phyloP scores from a whole-genome alignment of 1,140 invertebrate genomes.

The Caenorhabditis remanei region DNA sequence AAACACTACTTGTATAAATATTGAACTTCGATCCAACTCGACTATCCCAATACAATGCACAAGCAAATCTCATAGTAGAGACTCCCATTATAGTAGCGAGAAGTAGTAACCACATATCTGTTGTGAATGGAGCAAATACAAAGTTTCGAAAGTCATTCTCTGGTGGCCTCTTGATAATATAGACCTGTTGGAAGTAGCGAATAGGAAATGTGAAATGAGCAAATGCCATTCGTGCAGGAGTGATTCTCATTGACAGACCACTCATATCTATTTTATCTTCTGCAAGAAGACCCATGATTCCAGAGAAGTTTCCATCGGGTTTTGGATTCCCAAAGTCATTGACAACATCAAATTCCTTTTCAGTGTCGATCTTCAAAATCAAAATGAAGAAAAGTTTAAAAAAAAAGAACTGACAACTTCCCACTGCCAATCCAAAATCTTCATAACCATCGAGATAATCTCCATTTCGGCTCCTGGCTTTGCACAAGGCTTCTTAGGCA shows the following conservation, averaged over 20 bases:
- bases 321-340: conserved; percentile 60
- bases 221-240: conserved; percentile 62
- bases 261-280: conserved; percentile 65
- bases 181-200: conserved; percentile 67
- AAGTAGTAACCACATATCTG: conserved; percentile 55
- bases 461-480: conserved; percentile 67
- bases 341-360: conserved; percentile 56
- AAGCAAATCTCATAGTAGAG: conserved; percentile 55
- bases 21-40: conserved; percentile 52
- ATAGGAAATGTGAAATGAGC: conserved; percentile 66
- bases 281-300: conserved; percentile 65
- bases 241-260: conserved; percentile 65
- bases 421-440: conserved; percentile 67
- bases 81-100: conserved; percentile 57
- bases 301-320: conserved; percentile 60
- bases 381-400: neutral
- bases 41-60: conserved; percentile 53
- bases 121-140: conserved; percentile 61
- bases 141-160: conserved; percentile 64
- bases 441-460: conserved; percentile 64
- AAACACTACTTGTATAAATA: conserved; percentile 49
- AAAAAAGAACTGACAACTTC: conserved; percentile 53
- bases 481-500: conserved; percentile 60
- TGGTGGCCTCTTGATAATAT: conserved; percentile 63
- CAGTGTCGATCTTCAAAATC: conserved; percentile 57